Percentiles rank a stretch among this genome's conserved stretches.
Evolutionary conservation across 2,797 vertebrate genomes (phyloP).

Genomic region (Sphenodon punctatus): DNA sequence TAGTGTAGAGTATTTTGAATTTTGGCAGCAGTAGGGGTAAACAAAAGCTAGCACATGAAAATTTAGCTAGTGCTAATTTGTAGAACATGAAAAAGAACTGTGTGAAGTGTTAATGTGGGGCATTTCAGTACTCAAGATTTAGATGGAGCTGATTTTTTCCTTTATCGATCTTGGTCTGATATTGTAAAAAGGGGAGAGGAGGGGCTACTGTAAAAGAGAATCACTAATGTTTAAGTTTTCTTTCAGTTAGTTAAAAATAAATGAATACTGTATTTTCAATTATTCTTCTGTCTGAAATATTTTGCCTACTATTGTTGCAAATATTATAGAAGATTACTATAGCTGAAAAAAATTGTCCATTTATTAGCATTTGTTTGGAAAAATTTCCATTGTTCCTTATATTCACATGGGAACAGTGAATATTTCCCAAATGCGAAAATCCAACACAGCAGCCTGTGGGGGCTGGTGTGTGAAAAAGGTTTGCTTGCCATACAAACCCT

Average conservation of each 20-base stretch:
- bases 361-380: too few relatives aligned
- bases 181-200: background rate
- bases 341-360: background rate
- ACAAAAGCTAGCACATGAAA: conserved; percentile 29
- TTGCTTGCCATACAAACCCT: too few relatives aligned
- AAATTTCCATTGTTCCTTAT: too few relatives aligned
- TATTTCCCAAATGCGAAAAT: too few relatives aligned
- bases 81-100: conserved; percentile 2
- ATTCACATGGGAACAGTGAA: too few relatives aligned
- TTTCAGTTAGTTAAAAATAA: background rate
- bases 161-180: background rate
- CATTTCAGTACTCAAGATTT: background rate
- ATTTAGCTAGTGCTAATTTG: conserved; percentile 8
- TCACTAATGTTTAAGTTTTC: background rate
- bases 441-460: too few relatives aligned
- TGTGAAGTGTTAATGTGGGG: conserved; percentile 1
- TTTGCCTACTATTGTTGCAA: background rate
- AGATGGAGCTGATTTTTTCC: background rate
- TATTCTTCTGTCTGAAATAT: background rate
- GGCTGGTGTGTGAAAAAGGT: too few relatives aligned
- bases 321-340: background rate
- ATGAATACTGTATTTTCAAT: too few relatives aligned
- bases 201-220: background rate
- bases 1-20: conserved; percentile 31
- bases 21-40: conserved; percentile 39